Percentiles rank a stretch among this genome's conserved stretches.
Conservation (phyloP, 2,888 invertebrate genomes). For the Drosophila yooni region DNA sequence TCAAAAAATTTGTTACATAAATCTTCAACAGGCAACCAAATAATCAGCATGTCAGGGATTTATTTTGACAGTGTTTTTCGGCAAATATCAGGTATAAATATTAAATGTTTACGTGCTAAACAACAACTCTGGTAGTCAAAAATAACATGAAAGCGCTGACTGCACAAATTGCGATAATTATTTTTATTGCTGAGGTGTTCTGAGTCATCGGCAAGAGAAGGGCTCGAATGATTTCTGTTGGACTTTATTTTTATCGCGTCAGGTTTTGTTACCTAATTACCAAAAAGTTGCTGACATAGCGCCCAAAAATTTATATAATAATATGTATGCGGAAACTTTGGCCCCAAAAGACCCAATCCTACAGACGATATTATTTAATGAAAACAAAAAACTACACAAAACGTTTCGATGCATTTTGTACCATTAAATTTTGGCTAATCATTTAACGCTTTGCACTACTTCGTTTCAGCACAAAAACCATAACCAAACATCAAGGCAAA, state of each 20-base stretch:
- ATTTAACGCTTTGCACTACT: slow-evolving; percentile 79
- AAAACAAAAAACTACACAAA: neutral
- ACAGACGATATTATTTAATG: neutral
- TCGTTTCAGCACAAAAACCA: slow-evolving; percentile 93
- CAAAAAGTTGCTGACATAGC: neutral
- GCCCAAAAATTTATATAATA: slow-evolving; percentile 17
- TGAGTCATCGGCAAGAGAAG: slow-evolving; percentile 30
- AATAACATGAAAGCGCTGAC: slow-evolving; percentile 21
- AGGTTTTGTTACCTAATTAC: neutral
- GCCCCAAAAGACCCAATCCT: neutral
- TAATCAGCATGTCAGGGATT: slow-evolving; percentile 2
- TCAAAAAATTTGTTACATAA: slow-evolving; percentile 8
- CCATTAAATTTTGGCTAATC: slow-evolving; percentile 74
- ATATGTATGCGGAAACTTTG: neutral
- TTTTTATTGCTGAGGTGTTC: slow-evolving; percentile 2
- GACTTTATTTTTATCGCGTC: slow-evolving; percentile 8
- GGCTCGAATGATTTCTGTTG: slow-evolving; percentile 22
- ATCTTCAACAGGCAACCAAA: neutral
- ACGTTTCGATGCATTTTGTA: slow-evolving; percentile 47
- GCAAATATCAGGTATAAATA: neutral
- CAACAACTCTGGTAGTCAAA: neutral
- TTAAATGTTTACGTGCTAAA: slow-evolving; percentile 14
- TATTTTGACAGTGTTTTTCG: neutral
- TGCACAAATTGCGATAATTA: slow-evolving; percentile 10
- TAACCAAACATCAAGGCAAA: slow-evolving; percentile 94